A percentile compares a stretch with the other conserved stretches of the same genome.
These are phyloP conservation scores for Nematopogon swammerdamellus DNA, from an alignment of 2,888 invertebrate genomes.

Conservation along the genomic window DNA sequence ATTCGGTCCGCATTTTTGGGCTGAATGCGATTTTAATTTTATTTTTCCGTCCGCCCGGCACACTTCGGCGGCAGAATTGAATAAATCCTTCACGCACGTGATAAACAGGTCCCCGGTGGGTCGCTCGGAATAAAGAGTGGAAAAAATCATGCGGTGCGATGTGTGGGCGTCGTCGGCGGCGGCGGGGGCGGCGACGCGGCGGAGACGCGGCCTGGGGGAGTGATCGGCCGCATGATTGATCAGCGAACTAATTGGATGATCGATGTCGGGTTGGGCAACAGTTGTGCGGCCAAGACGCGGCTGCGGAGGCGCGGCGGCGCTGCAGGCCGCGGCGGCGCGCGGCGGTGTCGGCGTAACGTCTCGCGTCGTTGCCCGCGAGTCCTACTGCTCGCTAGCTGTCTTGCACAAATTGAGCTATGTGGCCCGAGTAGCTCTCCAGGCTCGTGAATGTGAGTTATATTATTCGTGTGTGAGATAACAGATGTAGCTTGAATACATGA, in stretches of 20 bases:
- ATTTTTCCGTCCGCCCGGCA: background rate
- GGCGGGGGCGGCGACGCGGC: too few species aligned
- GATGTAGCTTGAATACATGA: too few species aligned
- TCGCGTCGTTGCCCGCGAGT: too few species aligned
- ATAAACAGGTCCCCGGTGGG: constrained; percentile 45
- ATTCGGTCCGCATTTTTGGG: background rate
- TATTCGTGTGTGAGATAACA: too few species aligned
- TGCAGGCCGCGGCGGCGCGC: too few species aligned
- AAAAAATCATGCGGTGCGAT: constrained; percentile 31
- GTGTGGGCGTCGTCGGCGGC: constrained; percentile 19
- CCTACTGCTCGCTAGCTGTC: background rate
- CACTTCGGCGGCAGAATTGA: background rate
- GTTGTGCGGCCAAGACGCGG: constrained; percentile 27
- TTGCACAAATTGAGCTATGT: background rate
- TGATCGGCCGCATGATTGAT: constrained; percentile 69
- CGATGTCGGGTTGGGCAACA: constrained; percentile 59
- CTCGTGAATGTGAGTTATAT: too few species aligned
- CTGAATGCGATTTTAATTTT: background rate
- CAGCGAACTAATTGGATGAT: constrained; percentile 73
- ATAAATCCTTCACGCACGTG: constrained; percentile 28
- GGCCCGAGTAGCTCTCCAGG: too few species aligned
- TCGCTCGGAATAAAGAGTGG: constrained; percentile 22
- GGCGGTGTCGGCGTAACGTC: too few species aligned
- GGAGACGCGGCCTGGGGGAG: constrained; percentile 45
- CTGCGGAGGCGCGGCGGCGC: too few species aligned